Conservation (phyloP, 2,888 invertebrate species). For the Phania funesta region DNA sequence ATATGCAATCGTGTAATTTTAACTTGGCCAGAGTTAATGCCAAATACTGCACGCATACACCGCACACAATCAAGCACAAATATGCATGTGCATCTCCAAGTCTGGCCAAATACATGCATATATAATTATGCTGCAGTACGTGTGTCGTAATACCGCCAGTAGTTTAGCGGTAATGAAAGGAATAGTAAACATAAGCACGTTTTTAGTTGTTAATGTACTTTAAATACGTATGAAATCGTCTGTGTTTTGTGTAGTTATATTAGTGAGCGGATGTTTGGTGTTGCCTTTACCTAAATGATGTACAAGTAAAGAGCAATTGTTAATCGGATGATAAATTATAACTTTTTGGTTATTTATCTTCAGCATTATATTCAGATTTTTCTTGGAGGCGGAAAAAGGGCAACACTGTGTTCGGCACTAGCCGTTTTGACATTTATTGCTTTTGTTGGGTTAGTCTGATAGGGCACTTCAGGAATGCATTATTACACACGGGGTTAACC, state of each 20-base stretch:
- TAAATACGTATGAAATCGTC: neutral
- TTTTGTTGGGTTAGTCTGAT: too few species aligned
- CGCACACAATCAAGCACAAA: neutral
- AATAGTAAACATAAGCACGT: conserved; percentile 18
- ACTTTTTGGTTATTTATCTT: neutral
- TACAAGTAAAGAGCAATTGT: conserved; percentile 10
- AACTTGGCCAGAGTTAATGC: conserved; percentile 31
- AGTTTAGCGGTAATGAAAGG: conserved; percentile 29
- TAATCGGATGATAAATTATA: conserved; percentile 15
- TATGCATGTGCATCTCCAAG: neutral
- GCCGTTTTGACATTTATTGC: too few species aligned
- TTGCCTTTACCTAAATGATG: conserved; percentile 40
- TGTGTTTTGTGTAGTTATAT: conserved; percentile 27
- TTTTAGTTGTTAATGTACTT: conserved; percentile 16
- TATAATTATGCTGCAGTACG: neutral
- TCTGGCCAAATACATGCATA: conserved; percentile 10
- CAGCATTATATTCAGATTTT: too few species aligned
- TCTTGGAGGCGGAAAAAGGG: too few species aligned
- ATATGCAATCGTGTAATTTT: conserved; percentile 52
- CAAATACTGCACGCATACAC: conserved; percentile 5
- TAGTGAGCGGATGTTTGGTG: conserved; percentile 42
- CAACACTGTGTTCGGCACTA: too few species aligned
- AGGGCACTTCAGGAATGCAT: too few species aligned
- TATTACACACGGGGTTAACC: too few species aligned
- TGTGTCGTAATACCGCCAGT: neutral